Evolutionary conservation across 2,113 vertebrate species (phyloP).

Genomic region (Podiceps cristatus): DNA sequence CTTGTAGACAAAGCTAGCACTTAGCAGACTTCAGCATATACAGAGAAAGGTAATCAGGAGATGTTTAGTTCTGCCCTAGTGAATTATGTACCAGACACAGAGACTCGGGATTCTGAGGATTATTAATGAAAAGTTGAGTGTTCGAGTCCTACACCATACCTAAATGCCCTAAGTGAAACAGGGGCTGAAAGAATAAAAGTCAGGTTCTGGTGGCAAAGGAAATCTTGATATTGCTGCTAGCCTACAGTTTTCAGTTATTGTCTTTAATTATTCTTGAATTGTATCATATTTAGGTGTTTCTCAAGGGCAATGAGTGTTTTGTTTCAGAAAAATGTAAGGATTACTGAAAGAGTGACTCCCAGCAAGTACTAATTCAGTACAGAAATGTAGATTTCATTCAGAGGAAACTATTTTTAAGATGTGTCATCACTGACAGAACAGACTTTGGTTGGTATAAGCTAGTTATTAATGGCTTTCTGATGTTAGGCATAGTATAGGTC

Average conservation of each 20-base stretch:
- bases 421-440: neutral
- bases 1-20: neutral
- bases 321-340: neutral
- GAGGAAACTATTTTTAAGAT: conserved; percentile 38
- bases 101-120: neutral
- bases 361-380: neutral
- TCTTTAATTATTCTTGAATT: conserved; percentile 12
- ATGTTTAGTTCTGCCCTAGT: neutral
- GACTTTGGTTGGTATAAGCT: conserved; percentile 13
- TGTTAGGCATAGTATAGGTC: neutral
- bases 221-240: neutral
- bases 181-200: neutral
- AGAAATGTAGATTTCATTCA: conserved; percentile 35
- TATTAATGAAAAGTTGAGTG: neutral
- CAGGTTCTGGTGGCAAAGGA: neutral
- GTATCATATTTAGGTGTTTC: conserved; percentile 19
- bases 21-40: neutral
- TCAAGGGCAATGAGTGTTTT: neutral
- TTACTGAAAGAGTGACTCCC: neutral
- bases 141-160: neutral
- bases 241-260: neutral
- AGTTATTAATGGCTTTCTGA: conserved; percentile 52
- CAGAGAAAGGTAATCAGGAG: neutral
- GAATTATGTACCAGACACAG: neutral
- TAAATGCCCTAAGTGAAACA: neutral